Evolutionary conservation across 2,113 vertebrate genomes (phyloP), one percentile per base, ranked within the genome.

Genomic region (Myrmecobius fasciatus): DNA sequence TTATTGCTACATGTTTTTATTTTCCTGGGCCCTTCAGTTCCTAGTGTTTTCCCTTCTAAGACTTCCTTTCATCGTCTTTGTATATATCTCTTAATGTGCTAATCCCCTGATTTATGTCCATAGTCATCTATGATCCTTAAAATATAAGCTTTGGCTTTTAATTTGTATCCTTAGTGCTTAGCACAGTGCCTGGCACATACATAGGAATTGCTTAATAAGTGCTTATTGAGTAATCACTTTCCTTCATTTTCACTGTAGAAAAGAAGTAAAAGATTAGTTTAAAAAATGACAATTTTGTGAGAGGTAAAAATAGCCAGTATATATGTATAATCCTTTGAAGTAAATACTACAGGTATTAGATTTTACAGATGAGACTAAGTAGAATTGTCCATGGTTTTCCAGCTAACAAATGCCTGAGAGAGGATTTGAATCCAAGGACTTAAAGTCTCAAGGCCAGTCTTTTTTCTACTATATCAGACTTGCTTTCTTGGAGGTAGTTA

Each of bases 151-250:
- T 67, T 36, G 31, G 31, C 36, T 75, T 75, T n/a, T 75, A n/a
- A 75, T 75, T 75, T 75, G 60, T 36, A 36, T 91, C 48, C 83
- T 25, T 92, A 94, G 90, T 93, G 47, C 28, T 25, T 90, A 60
- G 25, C 8, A 47, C 3, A 36, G 6, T 46, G 9, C 36, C 2
- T 60, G 90, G 67, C 25, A 43, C 90, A 90, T 67, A 31, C 51
- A 91, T 51, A 83, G 52, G 92, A 88, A 91, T 53, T 36, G 91
- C 56, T 60, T 60, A 60, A 31, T 94, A 88, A 91, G 56, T 36
- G 91, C 28, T 60, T 60, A 60, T 60, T 31, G 56, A 8, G 56
- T 92, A 93, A 96, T 91, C 28, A 89, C 52, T 31, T 93, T 36
- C 36, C 60, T 0, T 92, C 91, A 2, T 56, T 95, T 52, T 93